Conservation (phyloP, 2,888 invertebrate species). For the Cinara cedri region DNA sequence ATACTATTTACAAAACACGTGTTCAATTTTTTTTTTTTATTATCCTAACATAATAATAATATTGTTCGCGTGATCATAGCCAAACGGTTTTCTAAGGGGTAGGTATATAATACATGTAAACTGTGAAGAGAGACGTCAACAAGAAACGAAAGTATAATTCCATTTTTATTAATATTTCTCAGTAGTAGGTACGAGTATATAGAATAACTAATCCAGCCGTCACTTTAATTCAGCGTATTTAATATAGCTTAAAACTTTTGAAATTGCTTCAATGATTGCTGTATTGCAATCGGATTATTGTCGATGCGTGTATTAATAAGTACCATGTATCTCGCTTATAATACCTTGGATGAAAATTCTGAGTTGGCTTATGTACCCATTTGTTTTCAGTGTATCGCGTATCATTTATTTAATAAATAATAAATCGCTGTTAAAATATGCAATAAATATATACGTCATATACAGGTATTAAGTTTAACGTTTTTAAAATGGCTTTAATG, state of each 20-base stretch:
- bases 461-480: background rate
- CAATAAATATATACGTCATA: background rate
- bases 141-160: slow-evolving; percentile 27
- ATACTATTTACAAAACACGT: no score
- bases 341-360: slow-evolving; percentile 21
- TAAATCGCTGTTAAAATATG: slow-evolving; percentile 21
- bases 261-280: slow-evolving; percentile 38
- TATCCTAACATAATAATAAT: no score
- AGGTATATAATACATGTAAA: background rate
- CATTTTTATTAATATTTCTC: slow-evolving; percentile 50
- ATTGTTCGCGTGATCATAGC: no score
- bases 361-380: slow-evolving; percentile 7
- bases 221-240: slow-evolving; percentile 27
- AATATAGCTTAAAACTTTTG: slow-evolving; percentile 15
- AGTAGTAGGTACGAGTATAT: background rate
- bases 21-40: no score
- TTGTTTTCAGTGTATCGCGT: background rate
- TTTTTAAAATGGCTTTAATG: slow-evolving; percentile 10
- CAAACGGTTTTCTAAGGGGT: no score
- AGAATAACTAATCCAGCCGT: slow-evolving; percentile 4
- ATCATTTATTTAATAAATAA: slow-evolving; percentile 9
- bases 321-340: background rate
- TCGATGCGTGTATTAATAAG: slow-evolving; percentile 14
- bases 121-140: slow-evolving; percentile 14
- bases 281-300: slow-evolving; percentile 34